These are phyloP conservation scores for Motacilla alba DNA, from an alignment of 2,113 vertebrate genomes.

Conservation along the genomic window DNA sequence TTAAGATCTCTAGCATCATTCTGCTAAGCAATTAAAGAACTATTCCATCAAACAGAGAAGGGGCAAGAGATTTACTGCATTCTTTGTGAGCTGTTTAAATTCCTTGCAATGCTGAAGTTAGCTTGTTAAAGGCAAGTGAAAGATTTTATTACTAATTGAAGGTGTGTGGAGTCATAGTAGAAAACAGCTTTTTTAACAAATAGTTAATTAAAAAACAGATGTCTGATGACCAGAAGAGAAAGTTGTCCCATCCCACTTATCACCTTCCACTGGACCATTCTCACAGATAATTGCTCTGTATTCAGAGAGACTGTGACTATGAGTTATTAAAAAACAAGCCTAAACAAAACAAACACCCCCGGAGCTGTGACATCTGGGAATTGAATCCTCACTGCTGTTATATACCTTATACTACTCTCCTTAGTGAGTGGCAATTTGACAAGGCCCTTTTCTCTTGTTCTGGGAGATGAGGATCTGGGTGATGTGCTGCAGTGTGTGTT, in stretches of 20 bases:
- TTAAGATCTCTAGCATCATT: background rate
- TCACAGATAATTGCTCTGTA: background rate
- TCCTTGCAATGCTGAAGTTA: background rate
- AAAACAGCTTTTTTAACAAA: background rate
- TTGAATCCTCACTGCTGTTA: background rate
- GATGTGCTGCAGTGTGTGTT: background rate
- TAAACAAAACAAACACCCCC: background rate
- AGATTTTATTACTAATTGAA: background rate
- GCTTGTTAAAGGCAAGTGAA: background rate
- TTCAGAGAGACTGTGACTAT: background rate
- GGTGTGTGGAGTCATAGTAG: background rate
- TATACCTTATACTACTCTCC: background rate
- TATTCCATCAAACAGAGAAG: background rate
- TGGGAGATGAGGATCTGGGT: background rate
- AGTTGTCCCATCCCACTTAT: background rate
- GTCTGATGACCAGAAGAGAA: background rate
- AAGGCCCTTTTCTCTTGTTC: background rate
- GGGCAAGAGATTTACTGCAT: conserved; percentile 8
- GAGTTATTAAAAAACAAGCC: background rate
- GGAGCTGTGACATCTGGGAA: background rate
- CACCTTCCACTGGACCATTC: background rate
- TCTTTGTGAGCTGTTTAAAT: conserved; percentile 25
- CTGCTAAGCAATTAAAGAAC: background rate
- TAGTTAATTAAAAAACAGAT: background rate
- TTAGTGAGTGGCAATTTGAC: background rate